Evolutionary conservation across 2,113 vertebrate species (phyloP), one percentile per base, ranked within the genome.

Genomic region (Microcebus tavaratra): DNA sequence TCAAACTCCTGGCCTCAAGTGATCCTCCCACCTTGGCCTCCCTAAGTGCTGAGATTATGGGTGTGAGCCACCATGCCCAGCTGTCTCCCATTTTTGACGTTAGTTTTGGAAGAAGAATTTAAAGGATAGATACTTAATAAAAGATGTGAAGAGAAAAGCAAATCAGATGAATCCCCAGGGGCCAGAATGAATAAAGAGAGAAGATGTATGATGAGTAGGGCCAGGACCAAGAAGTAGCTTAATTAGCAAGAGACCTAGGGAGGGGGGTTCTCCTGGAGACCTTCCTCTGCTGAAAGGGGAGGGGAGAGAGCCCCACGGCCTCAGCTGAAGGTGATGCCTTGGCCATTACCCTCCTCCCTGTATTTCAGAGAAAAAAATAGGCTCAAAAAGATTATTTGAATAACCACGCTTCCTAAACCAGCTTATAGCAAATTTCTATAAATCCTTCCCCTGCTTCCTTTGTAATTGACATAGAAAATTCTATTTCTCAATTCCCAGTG

Each of bases 321-420:
- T 61, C 36, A 17, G 53, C 53, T 72, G 53, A 53, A 27, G 1
- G 7, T 1, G 14, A 70, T 48, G 31, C 27, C 45, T 68, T 27
- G 36, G 53, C 53, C 31, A 27, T 55, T 42, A 3, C 0, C 2
- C 61, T 31, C 53, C 65, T 76, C 27, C 42, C n/a, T 78, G 50
- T 18, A 93, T 57, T 75, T 95, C 59, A 88, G 82, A 70, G 59
- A 39, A 80, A 25, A 25, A 92, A 92, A 70, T 20, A 36, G 68
- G 59, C 70, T 93, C 90, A 91, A 63, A 68, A 90, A 79, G 67
- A 75, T 80, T 63, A 70, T 90, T 73, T 78, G 18, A 68, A 63
- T 55, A 91, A 93, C 17, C 31, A 20, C 1, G 13, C 42, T 86
- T 82, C 87, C 59, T 82, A 70, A 88, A 63, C 14, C 57, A 72